Conservation (phyloP, 2,888 invertebrate species). For the Nemurella pictetii region DNA sequence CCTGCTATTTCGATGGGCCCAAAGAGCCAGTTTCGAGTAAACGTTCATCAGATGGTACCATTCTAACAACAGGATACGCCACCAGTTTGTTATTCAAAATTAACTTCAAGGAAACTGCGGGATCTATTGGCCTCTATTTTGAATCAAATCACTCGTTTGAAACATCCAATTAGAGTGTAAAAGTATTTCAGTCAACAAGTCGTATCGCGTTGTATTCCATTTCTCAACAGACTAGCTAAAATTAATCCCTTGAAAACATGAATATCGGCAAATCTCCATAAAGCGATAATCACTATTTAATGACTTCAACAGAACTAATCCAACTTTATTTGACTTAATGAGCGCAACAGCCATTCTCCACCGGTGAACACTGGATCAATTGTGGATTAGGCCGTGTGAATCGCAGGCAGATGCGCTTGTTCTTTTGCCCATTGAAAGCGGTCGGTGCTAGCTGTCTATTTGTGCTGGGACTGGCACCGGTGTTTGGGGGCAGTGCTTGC, state of each 20-base stretch:
- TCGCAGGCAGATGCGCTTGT: neutral
- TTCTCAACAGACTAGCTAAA: too few relatives aligned
- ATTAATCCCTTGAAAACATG: neutral
- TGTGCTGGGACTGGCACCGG: neutral
- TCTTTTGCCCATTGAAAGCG: neutral
- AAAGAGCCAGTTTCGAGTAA: too few relatives aligned
- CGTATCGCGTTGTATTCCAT: too few relatives aligned
- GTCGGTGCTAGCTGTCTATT: neutral
- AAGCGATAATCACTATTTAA: neutral
- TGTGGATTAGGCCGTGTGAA: neutral
- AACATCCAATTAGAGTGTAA: too few relatives aligned
- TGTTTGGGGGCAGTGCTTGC: neutral
- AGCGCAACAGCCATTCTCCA: neutral
- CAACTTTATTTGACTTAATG: neutral
- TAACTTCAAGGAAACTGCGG: too few relatives aligned
- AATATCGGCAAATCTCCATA: neutral
- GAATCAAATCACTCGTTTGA: too few relatives aligned
- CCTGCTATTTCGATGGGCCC: too few relatives aligned
- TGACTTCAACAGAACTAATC: neutral
- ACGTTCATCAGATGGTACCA: too few relatives aligned
- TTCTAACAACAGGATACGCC: too few relatives aligned
- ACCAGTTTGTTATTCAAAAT: too few relatives aligned
- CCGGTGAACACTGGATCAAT: neutral
- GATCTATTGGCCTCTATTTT: too few relatives aligned
- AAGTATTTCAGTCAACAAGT: too few relatives aligned